phyloP scores from a whole-genome alignment of 2,797 vertebrate genomes.

The Neomorphus geoffroyi region DNA sequence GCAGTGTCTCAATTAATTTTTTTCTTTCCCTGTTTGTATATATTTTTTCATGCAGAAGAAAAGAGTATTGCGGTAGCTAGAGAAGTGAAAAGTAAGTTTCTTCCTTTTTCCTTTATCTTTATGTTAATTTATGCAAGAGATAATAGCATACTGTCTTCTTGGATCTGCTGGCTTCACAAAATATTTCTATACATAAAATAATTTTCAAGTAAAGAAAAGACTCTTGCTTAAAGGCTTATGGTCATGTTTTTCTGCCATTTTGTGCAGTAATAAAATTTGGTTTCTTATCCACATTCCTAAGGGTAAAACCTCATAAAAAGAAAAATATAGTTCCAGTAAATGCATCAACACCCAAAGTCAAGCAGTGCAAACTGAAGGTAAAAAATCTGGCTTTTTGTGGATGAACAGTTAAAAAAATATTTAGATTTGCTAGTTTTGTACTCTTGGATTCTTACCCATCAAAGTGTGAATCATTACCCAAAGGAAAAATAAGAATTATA shows the following conservation, averaged over 20 bases:
- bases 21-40: not conserved
- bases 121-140: slow-evolving; percentile 43
- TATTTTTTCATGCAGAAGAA: slow-evolving; percentile 57
- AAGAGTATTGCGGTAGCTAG: slow-evolving; percentile 34
- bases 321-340: not conserved
- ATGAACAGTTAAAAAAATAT: not conserved
- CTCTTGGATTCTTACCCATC: not conserved
- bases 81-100: slow-evolving; percentile 63
- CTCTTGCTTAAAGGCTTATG: not conserved
- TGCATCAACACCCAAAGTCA: not conserved
- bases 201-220: not conserved
- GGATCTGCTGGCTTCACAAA: slow-evolving; percentile 8
- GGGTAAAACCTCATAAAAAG: not conserved
- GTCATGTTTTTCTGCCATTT: not conserved
- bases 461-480: not conserved
- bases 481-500: not conserved
- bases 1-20: slow-evolving; percentile 21
- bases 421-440: not conserved
- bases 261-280: not conserved
- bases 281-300: not conserved
- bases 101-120: slow-evolving; percentile 32
- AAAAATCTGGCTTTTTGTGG: not conserved
- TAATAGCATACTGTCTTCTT: slow-evolving; percentile 36
- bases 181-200: not conserved
- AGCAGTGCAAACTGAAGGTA: not conserved